A percentile compares a stretch with the other conserved stretches of the same genome.
Evolutionary conservation across 1,140 invertebrate genomes (phyloP).

Genomic region (Drosophila ambigua): DNA sequence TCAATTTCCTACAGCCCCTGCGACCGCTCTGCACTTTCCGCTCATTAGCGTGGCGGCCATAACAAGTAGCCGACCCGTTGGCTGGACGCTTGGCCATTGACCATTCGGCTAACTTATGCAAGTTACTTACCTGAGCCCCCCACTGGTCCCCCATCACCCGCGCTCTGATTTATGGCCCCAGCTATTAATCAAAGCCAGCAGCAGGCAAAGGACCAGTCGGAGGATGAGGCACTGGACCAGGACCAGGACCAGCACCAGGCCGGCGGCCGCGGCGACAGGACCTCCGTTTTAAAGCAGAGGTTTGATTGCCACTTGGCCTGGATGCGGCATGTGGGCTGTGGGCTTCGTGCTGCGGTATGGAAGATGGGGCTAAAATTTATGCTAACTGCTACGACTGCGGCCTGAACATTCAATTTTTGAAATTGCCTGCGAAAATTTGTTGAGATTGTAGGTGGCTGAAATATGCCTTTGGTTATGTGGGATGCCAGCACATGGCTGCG

Average conservation of each 20-base stretch:
- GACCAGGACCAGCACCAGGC: background rate
- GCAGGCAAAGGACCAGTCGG: slow-evolving; percentile 10
- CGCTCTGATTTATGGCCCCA: slow-evolving; percentile 43
- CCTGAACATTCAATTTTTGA: slow-evolving; percentile 49
- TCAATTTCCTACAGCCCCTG: background rate
- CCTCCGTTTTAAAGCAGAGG: slow-evolving; percentile 9
- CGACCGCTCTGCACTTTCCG: slow-evolving; percentile 17
- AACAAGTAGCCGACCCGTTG: slow-evolving; percentile 44
- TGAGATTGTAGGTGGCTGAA: slow-evolving; percentile 45
- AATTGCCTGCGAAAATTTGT: slow-evolving; percentile 46
- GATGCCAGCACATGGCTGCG: background rate
- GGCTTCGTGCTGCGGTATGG: too few relatives aligned
- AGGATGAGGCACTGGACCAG: background rate
- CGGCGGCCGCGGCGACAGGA: too few relatives aligned
- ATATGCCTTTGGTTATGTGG: slow-evolving; percentile 24
- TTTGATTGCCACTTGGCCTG: slow-evolving; percentile 25
- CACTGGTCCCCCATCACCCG: background rate
- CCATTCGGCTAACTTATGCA: slow-evolving; percentile 44
- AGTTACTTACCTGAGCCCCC: slow-evolving; percentile 51
- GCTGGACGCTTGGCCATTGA: slow-evolving; percentile 21
- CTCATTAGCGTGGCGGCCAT: slow-evolving; percentile 50
- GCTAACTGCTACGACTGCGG: slow-evolving; percentile 11
- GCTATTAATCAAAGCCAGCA: slow-evolving; percentile 58
- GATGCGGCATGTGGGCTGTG: background rate
- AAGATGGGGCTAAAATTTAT: slow-evolving; percentile 28